Conservation (phyloP, 92 coral and sea anemone species). For the Actinernus sp. region DNA sequence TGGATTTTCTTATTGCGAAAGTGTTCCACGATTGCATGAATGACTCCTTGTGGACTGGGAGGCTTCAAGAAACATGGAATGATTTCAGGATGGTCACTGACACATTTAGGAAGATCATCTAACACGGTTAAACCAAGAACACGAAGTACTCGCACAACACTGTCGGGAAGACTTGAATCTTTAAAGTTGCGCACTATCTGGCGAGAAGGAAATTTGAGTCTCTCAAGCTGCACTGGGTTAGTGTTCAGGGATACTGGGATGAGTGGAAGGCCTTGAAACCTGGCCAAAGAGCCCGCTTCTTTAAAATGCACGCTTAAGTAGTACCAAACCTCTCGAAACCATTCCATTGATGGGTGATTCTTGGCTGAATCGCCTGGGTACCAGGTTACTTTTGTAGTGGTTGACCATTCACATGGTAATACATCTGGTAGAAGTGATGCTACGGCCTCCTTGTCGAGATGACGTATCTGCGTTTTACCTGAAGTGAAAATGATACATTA, state of each 20-base stretch:
- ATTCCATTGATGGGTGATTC: no score
- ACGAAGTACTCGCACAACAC: conserved; percentile 9
- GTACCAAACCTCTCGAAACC: no score
- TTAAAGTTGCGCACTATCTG: conserved; percentile 31
- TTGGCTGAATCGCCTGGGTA: conserved; percentile 31
- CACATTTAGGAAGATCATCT: no score
- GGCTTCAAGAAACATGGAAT: conserved; percentile 49
- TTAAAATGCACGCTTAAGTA: conserved; percentile 51
- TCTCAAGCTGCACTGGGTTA: conserved; percentile 24
- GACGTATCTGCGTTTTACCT: conserved; percentile 70
- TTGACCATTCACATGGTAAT: no score
- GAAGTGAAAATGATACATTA: background rate
- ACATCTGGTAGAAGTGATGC: conserved; percentile 47
- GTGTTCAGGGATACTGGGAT: conserved; percentile 45
- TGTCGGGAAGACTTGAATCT: conserved; percentile 18
- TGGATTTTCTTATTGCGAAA: no score
- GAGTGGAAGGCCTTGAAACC: conserved; percentile 64
- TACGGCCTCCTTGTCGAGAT: conserved; percentile 48
- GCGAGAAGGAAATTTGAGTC: conserved; percentile 41
- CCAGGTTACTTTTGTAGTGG: conserved; percentile 70
- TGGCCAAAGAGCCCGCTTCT: conserved; percentile 9
- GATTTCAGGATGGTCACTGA: conserved; percentile 59
- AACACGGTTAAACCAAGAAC: conserved; percentile 49
- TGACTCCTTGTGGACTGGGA: conserved; percentile 54
- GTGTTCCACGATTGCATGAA: conserved; percentile 20